These are phyloP conservation scores for Andrena fulva DNA, from an alignment of 2,888 invertebrate genomes.

Conservation along the genomic window DNA sequence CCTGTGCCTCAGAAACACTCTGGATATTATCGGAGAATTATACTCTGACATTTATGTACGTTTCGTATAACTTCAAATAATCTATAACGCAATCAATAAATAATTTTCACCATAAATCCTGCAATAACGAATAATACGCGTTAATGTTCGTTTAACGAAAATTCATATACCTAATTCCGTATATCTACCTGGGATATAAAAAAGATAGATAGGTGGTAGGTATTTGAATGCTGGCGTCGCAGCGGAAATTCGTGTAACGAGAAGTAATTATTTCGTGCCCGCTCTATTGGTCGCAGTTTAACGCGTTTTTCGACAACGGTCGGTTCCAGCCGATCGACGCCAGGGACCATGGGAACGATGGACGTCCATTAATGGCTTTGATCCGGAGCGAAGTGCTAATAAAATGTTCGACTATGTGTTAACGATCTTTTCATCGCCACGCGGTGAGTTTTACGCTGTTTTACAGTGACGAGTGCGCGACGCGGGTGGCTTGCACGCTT, in stretches of 20 bases:
- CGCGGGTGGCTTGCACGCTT: not conserved
- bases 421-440: conserved; percentile 61
- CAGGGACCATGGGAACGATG: conserved; percentile 63
- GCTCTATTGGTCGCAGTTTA: conserved; percentile 53
- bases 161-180: not conserved
- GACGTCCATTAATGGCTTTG: conserved; percentile 70
- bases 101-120: not conserved
- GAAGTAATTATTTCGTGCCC: conserved; percentile 61
- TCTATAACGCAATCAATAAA: not conserved
- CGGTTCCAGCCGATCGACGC: conserved; percentile 62
- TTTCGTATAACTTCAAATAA: too few species aligned
- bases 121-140: not conserved
- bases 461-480: conserved; percentile 51
- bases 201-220: not conserved
- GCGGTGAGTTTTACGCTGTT: conserved; percentile 45
- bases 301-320: conserved; percentile 62
- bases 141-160: conserved; percentile 8
- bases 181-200: not conserved
- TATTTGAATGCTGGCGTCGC: conserved; percentile 14
- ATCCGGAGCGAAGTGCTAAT: conserved; percentile 70
- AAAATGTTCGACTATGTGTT: conserved; percentile 69
- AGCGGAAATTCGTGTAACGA: conserved; percentile 12
- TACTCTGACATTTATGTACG: too few species aligned
- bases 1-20: too few species aligned
- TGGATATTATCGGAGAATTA: too few species aligned